phyloP scores from a whole-genome alignment of 1,140 invertebrate genomes.

The Temnothorax curvispinosus region DNA sequence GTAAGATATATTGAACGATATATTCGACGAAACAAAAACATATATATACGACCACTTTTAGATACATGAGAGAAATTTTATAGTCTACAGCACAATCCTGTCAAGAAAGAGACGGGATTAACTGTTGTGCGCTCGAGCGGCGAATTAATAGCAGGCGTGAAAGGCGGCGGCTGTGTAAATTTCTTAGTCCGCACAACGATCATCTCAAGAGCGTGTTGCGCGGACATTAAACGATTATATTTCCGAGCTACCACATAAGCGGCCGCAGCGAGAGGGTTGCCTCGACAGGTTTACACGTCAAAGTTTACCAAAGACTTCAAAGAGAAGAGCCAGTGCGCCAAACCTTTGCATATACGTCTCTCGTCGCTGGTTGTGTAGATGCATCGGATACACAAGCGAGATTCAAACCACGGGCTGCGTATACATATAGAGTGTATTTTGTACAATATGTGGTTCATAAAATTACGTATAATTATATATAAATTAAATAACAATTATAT shows the following conservation, averaged over 20 bases:
- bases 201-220: conserved; percentile 40
- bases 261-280: conserved; percentile 47
- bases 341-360: conserved; percentile 44
- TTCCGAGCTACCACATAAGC: conserved; percentile 62
- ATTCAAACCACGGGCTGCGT: background rate
- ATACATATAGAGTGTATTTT: background rate
- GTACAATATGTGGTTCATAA: background rate
- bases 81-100: background rate
- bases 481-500: background rate
- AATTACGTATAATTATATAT: background rate
- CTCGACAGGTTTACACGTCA: conserved; percentile 67
- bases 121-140: conserved; percentile 25
- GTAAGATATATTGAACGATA: background rate
- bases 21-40: background rate
- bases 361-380: background rate
- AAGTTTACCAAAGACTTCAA: conserved; percentile 73
- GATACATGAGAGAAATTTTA: background rate
- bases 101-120: conserved; percentile 49
- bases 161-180: conserved; percentile 61
- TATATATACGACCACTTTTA: background rate
- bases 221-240: conserved; percentile 71
- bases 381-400: background rate
- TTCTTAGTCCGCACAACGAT: conserved; percentile 45
- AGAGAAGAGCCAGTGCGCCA: conserved; percentile 30
- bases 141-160: conserved; percentile 60